A percentile compares a stretch with the other conserved stretches of the same genome.
Conservation (phyloP, 2,888 invertebrate genomes). For the Adelphocoris suturalis region DNA sequence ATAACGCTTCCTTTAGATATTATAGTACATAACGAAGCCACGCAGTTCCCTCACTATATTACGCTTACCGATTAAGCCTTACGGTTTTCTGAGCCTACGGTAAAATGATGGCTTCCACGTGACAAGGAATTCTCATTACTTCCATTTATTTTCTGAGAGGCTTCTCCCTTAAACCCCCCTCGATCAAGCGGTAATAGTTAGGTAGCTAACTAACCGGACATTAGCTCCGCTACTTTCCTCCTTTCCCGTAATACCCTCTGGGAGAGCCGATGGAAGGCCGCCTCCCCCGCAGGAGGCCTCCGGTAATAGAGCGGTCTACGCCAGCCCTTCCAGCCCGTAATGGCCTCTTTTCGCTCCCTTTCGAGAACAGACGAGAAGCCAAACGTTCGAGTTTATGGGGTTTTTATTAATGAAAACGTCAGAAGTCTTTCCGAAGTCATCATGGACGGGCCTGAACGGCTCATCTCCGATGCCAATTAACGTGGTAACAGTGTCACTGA, state of each 20-base stretch:
- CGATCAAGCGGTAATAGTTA: constrained; percentile 17
- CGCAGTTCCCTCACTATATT: too few relatives aligned
- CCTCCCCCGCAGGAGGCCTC: not conserved
- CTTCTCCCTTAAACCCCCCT: not conserved
- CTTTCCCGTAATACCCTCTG: not conserved
- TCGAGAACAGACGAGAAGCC: not conserved
- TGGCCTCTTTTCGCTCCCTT: constrained; percentile 40
- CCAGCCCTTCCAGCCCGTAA: not conserved
- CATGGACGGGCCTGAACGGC: not conserved
- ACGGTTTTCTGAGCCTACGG: not conserved
- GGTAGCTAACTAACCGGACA: constrained; percentile 29
- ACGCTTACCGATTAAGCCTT: not conserved
- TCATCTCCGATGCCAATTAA: constrained; percentile 16
- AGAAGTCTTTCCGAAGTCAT: constrained; percentile 29
- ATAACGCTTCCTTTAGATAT: too few relatives aligned
- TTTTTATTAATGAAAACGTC: constrained; percentile 63
- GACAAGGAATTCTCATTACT: constrained; percentile 22
- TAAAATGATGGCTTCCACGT: not conserved
- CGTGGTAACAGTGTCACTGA: constrained; percentile 2
- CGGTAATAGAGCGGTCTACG: constrained; percentile 33
- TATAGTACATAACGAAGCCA: too few relatives aligned
- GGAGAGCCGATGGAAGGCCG: not conserved
- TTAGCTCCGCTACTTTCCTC: constrained; percentile 25
- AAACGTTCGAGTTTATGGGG: constrained; percentile 29
- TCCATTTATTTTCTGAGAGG: constrained; percentile 12